Evolutionary conservation across 2,797 vertebrate genomes (phyloP), one percentile per base, ranked within the genome.

Genomic region (Sternotherus odoratus): DNA sequence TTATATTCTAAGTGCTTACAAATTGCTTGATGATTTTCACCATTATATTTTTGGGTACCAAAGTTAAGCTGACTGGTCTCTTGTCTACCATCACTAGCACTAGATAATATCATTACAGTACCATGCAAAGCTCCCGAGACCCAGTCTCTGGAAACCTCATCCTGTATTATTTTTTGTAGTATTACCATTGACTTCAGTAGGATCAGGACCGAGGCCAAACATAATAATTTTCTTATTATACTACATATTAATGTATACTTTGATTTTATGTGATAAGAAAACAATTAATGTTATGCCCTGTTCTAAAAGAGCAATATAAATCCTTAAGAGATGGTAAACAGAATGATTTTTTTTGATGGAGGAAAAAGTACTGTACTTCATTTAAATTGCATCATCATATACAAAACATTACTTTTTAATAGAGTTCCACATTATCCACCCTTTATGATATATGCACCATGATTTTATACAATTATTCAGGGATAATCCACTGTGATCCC

Each of bases 361-460:
- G 17, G 19, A 1, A 83, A 79, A 90, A 51, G 21, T 3, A 54
- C 92, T 93, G 89, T 75, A n/a, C 28, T 51, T 84, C 49, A 53
- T 9, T 88, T 92, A 80, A 89, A 82, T 82, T 57, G 84, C 50
- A 50, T 50, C 77, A 80, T 80, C 63, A 51, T n/a, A 46, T 26
- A 23, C n/a, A 92, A 78, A n/a, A 80, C 66, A 36, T 46, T 79
- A 39, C 36, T 83, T 92, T 93, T 86, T 49, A 60, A 60, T 94
- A 84, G 26, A 6, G 26, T 88, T 88, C n/a, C 78, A 43, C 63
- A 78, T 11, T 33, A 5, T 75, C 84, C 60, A 89, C 53, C 51
- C 50, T 86, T 89, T 78, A 50, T 72, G 75, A 57, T 79, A 57
- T n/a, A 56, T 85, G 74, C 53, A 13, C 53, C 89, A 84, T 46